Evolutionary conservation across 2,797 vertebrate genomes (phyloP), one percentile per base, ranked within the genome.

Genomic region (Hippopotamyrus pictus): DNA sequence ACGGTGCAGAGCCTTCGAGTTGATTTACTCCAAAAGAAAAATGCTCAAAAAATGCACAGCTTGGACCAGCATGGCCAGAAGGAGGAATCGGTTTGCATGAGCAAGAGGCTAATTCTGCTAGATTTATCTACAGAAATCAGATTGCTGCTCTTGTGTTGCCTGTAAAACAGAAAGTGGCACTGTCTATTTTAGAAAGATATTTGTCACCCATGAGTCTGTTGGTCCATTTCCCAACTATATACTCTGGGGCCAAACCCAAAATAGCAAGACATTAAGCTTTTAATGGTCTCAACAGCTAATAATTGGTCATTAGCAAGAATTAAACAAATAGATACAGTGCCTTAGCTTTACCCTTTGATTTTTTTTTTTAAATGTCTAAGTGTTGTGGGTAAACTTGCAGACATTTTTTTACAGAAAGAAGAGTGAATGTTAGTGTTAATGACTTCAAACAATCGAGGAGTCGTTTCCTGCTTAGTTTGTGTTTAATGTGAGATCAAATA

Each of bases 21-120:
- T 85, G 69, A 89, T 90, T 88, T 90, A 88, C 88, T 83, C 37
- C 37, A 87, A 73, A 87, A 89, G 76, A 90, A 91, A 90, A 87
- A 25, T 76, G 87, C 50, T 59, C 73, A 87, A 37, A 50, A 86
- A 69, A 50, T 51, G 25, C 59, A 37, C 82, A 48, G 46, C 88
- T 51, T 22, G 62, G 46, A 69, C 22, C 48, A 86, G 22, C 44
- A 59, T 41, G 37, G 76, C 22, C 17, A 46, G 57, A 59, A 54
- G 54, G 57, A 85, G 44, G 84, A 65, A 46, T 62, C 22, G 6
- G n/a, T 73, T 50, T 73, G 87, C 46, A 12, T 88, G 73, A 22
- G 29, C 48, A 33, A 50, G 84, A 54, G 11, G 12, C 25, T 86
- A 33, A 50, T 33, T 86, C 85, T 33, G 14, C 54, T n/a, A 14